Conservation (phyloP, 2,797 vertebrate species). For the Melanotaenia maccullochi region DNA sequence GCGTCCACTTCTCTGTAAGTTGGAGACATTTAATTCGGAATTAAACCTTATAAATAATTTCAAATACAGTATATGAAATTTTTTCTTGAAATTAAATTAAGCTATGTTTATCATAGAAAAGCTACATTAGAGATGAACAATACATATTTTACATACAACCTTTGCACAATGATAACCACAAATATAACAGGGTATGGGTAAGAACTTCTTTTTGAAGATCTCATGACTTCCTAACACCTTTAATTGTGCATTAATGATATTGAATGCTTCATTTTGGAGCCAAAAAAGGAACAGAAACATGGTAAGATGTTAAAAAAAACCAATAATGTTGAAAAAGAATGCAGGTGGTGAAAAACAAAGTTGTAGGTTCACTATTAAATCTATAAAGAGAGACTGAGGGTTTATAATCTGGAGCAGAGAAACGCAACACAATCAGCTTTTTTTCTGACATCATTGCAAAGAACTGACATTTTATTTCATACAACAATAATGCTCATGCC, state of each 20-base stretch:
- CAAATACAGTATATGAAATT: neutral
- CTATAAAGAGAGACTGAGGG: too few species aligned
- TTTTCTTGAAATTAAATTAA: neutral
- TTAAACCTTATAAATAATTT: neutral
- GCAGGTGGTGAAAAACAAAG: too few species aligned
- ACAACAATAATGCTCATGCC: too few species aligned
- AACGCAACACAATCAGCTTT: too few species aligned
- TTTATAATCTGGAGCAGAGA: too few species aligned
- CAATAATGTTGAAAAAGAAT: too few species aligned
- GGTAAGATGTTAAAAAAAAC: too few species aligned
- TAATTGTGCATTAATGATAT: neutral
- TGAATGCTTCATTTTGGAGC: neutral
- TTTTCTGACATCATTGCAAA: too few species aligned
- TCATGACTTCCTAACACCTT: neutral
- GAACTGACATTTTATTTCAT: too few species aligned
- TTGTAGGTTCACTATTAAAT: too few species aligned
- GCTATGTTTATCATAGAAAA: neutral
- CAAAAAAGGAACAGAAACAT: neutral
- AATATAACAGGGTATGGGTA: neutral
- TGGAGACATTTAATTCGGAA: neutral
- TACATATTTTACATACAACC: neutral
- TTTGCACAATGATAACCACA: neutral
- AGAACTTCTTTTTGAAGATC: neutral
- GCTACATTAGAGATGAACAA: neutral
- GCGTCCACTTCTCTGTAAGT: slow-evolving; percentile 1